Conservation (phyloP, 2,113 vertebrate species). For the Anhinga anhinga region DNA sequence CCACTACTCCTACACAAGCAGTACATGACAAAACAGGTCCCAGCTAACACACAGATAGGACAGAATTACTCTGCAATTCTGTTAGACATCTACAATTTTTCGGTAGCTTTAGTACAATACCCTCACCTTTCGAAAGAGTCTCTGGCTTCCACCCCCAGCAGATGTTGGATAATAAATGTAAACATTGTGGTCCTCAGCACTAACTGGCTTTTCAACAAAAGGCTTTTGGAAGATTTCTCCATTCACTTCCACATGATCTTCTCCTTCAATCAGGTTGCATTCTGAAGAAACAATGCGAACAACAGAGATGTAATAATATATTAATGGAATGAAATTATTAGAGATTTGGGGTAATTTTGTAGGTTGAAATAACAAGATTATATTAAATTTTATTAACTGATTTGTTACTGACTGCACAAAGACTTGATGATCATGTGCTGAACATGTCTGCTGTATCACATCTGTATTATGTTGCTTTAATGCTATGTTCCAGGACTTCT, state of each 20-base stretch:
- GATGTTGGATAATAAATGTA: constrained; percentile 93
- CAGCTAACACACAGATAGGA: not conserved
- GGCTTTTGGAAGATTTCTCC: constrained; percentile 91
- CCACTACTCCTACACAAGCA: not conserved
- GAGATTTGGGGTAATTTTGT: not conserved
- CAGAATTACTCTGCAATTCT: not conserved
- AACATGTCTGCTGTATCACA: not conserved
- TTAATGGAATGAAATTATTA: not conserved
- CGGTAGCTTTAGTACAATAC: not conserved
- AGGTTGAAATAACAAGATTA: not conserved
- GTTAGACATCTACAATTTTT: not conserved
- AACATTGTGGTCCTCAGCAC: constrained; percentile 91
- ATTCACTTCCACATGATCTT: constrained; percentile 91
- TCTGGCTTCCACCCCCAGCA: constrained; percentile 89
- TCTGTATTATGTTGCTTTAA: not conserved
- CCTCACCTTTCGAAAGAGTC: constrained; percentile 87
- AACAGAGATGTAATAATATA: not conserved
- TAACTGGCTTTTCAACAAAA: constrained; percentile 91
- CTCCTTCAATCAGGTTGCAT: constrained; percentile 89
- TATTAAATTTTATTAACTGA: not conserved
- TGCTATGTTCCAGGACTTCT: not conserved
- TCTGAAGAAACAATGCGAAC: constrained; percentile 66
- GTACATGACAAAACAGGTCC: not conserved
- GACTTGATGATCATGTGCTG: not conserved
- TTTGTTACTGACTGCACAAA: not conserved